Conservation (phyloP, 2,888 invertebrate genomes). For the Physocephala rufipes region DNA sequence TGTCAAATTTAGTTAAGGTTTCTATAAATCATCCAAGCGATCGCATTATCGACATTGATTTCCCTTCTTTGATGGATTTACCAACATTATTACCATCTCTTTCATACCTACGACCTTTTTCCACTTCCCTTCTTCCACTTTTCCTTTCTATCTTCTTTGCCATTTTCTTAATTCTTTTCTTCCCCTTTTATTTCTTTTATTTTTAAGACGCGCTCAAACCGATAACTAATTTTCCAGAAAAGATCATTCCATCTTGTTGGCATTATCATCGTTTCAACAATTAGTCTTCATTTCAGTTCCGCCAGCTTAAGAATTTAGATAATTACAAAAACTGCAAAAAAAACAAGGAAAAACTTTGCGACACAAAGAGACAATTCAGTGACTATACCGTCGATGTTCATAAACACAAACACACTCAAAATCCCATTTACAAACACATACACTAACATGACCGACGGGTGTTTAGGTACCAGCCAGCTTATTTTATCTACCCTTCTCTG, state of each 20-base stretch:
- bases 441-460: too few relatives aligned
- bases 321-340: slow-evolving; percentile 13
- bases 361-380: not conserved
- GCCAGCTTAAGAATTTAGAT: slow-evolving; percentile 30
- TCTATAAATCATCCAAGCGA: too few relatives aligned
- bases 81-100: not conserved
- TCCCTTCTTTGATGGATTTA: too few relatives aligned
- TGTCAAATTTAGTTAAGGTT: not conserved
- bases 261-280: slow-evolving; percentile 57
- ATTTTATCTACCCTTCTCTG: not conserved
- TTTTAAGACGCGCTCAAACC: not conserved
- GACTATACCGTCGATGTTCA: not conserved
- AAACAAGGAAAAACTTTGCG: not conserved
- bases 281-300: slow-evolving; percentile 47
- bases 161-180: not conserved
- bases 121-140: not conserved
- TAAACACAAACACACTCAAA: slow-evolving; percentile 8
- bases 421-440: slow-evolving; percentile 11
- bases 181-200: not conserved
- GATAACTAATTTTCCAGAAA: slow-evolving; percentile 53
- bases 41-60: not conserved
- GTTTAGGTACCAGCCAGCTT: not conserved
- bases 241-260: slow-evolving; percentile 44
- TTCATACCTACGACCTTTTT: too few relatives aligned
- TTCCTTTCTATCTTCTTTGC: not conserved